A percentile compares a stretch with the other conserved stretches of the same genome.
phyloP scores from a whole-genome alignment of 2,888 invertebrate genomes.

The Lampropteryx suffumata region DNA sequence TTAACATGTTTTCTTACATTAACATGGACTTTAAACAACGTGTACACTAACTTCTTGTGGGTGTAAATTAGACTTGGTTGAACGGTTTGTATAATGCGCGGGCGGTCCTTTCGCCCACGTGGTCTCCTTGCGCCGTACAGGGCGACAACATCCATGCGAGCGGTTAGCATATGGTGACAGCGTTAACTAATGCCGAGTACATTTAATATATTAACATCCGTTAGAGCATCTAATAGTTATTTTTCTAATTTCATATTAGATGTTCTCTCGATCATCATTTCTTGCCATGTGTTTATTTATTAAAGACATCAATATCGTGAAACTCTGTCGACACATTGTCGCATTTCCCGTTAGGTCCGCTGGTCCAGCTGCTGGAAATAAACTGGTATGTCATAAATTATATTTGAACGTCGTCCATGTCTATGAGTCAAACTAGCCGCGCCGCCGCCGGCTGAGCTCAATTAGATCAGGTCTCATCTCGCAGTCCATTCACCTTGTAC shows the following conservation, averaged over 20 bases:
- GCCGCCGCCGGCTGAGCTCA: slow-evolving; percentile 18
- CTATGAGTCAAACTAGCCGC: slow-evolving; percentile 24
- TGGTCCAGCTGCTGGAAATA: slow-evolving; percentile 24
- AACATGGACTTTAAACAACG: too few species aligned
- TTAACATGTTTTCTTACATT: background rate
- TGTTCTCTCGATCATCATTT: too few species aligned
- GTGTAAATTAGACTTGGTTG: background rate
- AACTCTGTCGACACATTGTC: background rate
- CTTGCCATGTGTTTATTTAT: too few species aligned
- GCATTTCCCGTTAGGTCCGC: slow-evolving; percentile 20
- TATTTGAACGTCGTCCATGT: slow-evolving; percentile 22
- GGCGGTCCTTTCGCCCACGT: slow-evolving; percentile 31
- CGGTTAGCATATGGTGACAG: too few species aligned
- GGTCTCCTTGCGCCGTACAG: slow-evolving; percentile 7
- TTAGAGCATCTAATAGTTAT: too few species aligned
- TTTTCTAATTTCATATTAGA: too few species aligned
- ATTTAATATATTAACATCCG: too few species aligned
- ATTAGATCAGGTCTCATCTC: slow-evolving; percentile 18
- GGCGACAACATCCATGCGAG: background rate
- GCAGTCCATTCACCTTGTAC: slow-evolving; percentile 22
- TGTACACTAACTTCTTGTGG: background rate
- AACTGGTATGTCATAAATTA: slow-evolving; percentile 27
- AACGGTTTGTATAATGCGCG: slow-evolving; percentile 10
- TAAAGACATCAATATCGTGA: background rate
- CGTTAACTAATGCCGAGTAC: too few species aligned